Conservation (phyloP, 1,140 invertebrate genomes). For the Platyura marginata region DNA sequence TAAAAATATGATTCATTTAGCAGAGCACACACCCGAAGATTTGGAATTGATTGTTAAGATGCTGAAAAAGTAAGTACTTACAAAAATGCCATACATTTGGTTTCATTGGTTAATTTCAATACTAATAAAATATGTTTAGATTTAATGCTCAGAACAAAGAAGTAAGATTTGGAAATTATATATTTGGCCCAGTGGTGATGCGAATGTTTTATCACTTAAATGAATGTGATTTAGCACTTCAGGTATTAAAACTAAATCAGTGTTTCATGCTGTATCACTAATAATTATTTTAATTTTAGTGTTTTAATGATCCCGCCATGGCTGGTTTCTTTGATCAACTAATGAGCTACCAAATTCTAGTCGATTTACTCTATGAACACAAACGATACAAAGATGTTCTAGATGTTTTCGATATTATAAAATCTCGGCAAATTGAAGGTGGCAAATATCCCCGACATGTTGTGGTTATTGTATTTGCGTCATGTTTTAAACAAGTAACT, state of each 20-base stretch:
- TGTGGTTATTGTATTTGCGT: slow-evolving; percentile 40
- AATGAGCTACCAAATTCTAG: slow-evolving; percentile 41
- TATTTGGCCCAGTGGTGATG: slow-evolving; percentile 73
- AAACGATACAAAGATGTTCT: slow-evolving; percentile 46
- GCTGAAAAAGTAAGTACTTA: slow-evolving; percentile 42
- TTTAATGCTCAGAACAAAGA: slow-evolving; percentile 54
- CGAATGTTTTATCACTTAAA: slow-evolving; percentile 52
- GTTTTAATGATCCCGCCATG: slow-evolving; percentile 39
- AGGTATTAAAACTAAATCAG: slow-evolving; percentile 19
- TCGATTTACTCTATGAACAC: slow-evolving; percentile 54
- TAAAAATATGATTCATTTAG: slow-evolving; percentile 59
- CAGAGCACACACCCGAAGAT: slow-evolving; percentile 36
- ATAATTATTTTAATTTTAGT: slow-evolving; percentile 20
- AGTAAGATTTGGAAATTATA: slow-evolving; percentile 52
- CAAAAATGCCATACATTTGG: no score
- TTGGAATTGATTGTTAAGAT: slow-evolving; percentile 42
- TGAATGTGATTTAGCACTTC: slow-evolving; percentile 42
- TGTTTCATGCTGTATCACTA: slow-evolving; percentile 1
- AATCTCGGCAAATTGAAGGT: slow-evolving; percentile 34
- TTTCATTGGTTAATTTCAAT: no score
- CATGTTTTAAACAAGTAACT: slow-evolving; percentile 55
- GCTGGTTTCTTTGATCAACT: slow-evolving; percentile 52
- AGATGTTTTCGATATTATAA: slow-evolving; percentile 37
- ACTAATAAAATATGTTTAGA: slow-evolving; percentile 20
- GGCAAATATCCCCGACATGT: slow-evolving; percentile 44